Conservation (phyloP, 1,140 invertebrate species). For the Medauroidea extradentata region DNA sequence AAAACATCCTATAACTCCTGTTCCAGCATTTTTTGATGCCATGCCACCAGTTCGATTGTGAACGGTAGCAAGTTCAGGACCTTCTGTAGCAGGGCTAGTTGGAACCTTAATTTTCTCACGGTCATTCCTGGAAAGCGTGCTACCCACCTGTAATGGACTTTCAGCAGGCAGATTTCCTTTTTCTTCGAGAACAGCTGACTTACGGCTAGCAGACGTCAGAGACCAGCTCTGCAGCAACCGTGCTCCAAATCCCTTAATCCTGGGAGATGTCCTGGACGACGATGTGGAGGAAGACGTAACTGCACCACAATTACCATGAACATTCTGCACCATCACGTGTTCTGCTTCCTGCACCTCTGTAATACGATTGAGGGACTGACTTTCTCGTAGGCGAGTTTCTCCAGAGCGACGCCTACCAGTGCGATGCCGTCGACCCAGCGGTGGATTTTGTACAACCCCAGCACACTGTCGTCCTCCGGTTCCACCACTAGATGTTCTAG, state of each 20-base stretch:
- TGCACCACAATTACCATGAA: neutral
- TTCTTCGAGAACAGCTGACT: no score
- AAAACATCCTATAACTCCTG: neutral
- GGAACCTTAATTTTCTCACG: no score
- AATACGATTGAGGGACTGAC: slow-evolving; percentile 75
- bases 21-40: neutral
- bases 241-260: slow-evolving; percentile 45
- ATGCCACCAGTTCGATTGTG: no score
- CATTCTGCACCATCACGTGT: slow-evolving; percentile 15
- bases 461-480: slow-evolving; percentile 27
- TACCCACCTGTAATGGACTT: no score
- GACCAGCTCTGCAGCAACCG: slow-evolving; percentile 42
- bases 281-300: slow-evolving; percentile 19
- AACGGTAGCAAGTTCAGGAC: no score
- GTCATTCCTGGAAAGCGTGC: no score
- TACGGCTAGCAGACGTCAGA: neutral
- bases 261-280: slow-evolving; percentile 32
- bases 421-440: slow-evolving; percentile 44
- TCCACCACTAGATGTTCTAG: slow-evolving; percentile 18
- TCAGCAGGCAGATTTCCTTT: no score
- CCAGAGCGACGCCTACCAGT: slow-evolving; percentile 53
- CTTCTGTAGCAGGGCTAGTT: no score
- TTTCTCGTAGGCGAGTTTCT: slow-evolving; percentile 68
- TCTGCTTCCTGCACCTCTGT: slow-evolving; percentile 72
- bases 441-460: slow-evolving; percentile 15